A percentile compares a stretch with the other conserved stretches of the same genome.
These are phyloP conservation scores for Cancer borealis DNA, from an alignment of 2,888 invertebrate genomes.

Conservation along the genomic window DNA sequence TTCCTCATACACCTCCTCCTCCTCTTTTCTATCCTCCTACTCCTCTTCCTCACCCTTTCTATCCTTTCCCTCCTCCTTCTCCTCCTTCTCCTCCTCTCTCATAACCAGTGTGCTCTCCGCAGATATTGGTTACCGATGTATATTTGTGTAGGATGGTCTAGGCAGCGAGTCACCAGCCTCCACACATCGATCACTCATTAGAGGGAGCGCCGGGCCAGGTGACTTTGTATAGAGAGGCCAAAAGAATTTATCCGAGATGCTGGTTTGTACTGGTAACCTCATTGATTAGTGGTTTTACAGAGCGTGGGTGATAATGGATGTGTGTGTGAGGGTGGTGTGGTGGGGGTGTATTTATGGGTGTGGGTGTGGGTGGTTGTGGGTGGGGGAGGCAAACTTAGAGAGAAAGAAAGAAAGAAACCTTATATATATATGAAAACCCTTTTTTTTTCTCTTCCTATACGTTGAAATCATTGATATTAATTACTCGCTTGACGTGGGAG, in stretches of 20 bases:
- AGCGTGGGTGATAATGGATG: neutral
- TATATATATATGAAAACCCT: neutral
- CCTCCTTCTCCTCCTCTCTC: neutral
- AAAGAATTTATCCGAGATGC: neutral
- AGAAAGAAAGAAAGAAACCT: neutral
- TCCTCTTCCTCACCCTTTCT: neutral
- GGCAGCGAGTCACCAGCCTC: neutral
- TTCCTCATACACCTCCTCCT: neutral
- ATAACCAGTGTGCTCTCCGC: neutral
- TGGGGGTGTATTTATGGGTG: neutral
- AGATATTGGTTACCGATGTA: neutral
- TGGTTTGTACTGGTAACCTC: neutral
- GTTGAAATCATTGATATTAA: neutral
- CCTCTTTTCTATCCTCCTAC: neutral
- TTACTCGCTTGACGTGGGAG: neutral
- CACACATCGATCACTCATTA: neutral
- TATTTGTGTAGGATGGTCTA: neutral
- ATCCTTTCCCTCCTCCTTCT: neutral
- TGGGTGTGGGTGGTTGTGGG: neutral
- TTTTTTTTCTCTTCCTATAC: neutral
- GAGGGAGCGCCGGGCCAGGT: neutral
- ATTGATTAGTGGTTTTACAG: neutral
- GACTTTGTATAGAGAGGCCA: neutral
- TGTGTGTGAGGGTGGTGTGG: slow-evolving; percentile 12
- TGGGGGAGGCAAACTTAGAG: neutral